phyloP scores from a whole-genome alignment of 2,113 vertebrate genomes.

The Callospermophilus lateralis region DNA sequence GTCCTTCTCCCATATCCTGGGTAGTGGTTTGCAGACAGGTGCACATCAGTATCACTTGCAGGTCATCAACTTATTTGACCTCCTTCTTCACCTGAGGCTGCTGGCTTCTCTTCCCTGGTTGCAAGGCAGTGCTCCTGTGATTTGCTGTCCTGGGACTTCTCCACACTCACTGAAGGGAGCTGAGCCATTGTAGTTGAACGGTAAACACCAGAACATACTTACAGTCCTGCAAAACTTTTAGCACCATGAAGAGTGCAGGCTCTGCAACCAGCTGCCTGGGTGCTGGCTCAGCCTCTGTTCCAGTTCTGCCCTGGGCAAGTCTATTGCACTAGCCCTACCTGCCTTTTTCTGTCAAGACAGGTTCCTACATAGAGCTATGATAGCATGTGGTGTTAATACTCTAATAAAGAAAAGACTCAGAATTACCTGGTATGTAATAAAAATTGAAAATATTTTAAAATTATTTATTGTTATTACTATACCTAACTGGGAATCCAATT shows the following conservation, averaged over 20 bases:
- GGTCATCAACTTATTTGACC: not conserved
- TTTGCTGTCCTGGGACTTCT: not conserved
- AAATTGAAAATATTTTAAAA: not conserved
- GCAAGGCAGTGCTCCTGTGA: not conserved
- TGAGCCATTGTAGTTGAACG: not conserved
- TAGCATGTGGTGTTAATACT: not conserved
- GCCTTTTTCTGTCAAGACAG: not conserved
- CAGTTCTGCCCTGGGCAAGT: not conserved
- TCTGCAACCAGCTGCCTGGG: not conserved
- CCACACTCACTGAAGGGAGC: not conserved
- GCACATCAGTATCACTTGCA: not conserved
- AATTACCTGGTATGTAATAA: not conserved
- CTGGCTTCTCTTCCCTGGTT: not conserved
- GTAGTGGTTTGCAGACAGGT: not conserved
- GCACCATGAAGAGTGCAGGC: not conserved
- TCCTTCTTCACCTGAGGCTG: not conserved
- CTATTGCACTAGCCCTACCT: not conserved
- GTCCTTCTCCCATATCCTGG: not conserved
- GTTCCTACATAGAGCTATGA: not conserved
- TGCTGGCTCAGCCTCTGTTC: not conserved
- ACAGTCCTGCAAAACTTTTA: not conserved
- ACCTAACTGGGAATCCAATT: not conserved
- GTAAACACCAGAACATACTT: not conserved
- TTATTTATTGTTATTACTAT: not conserved
- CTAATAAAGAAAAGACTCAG: not conserved